Evolutionary conservation across 2,113 vertebrate species (phyloP).

Genomic region (Narcine bancroftii): DNA sequence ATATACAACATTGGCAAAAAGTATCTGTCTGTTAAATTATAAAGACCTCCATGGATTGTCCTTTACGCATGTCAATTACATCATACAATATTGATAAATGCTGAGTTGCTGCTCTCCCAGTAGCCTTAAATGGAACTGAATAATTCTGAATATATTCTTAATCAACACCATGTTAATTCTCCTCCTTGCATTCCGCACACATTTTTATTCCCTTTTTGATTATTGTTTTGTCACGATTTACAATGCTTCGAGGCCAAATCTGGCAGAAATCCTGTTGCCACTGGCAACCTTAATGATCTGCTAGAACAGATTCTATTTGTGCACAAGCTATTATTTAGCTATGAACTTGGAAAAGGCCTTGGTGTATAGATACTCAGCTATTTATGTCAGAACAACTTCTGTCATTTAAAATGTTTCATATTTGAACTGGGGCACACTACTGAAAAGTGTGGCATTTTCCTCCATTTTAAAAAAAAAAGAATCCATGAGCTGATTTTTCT

Average conservation of each 20-base stretch:
- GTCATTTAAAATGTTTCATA: neutral
- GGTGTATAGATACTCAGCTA: neutral
- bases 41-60: neutral
- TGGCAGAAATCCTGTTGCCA: conserved; percentile 27
- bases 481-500: neutral
- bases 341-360: neutral
- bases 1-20: neutral
- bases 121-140: conserved; percentile 8
- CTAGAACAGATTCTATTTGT: neutral
- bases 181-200: neutral
- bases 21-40: neutral
- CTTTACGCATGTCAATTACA: neutral
- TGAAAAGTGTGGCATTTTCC: neutral
- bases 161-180: neutral
- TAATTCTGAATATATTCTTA: neutral
- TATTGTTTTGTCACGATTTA: neutral
- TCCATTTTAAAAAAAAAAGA: neutral
- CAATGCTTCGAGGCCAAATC: neutral
- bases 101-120: neutral
- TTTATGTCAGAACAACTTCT: neutral
- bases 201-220: neutral
- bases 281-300: conserved; percentile 5
- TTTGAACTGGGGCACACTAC: neutral
- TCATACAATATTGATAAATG: neutral
- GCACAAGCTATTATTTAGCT: neutral